Conservation (phyloP, 2,113 vertebrate genomes). For the Calidris pygmaea region DNA sequence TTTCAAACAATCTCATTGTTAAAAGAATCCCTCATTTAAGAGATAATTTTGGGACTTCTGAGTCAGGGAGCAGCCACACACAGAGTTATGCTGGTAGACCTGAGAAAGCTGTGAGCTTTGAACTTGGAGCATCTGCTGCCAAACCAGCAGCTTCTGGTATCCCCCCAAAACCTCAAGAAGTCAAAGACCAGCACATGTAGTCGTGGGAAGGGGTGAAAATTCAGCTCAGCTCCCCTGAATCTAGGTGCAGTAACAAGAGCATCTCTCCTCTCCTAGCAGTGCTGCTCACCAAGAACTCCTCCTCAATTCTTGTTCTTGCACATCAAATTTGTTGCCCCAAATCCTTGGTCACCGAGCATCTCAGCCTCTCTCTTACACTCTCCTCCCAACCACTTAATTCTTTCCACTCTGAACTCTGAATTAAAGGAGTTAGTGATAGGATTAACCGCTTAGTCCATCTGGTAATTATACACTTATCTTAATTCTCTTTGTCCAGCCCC, state of each 20-base stretch:
- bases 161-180: not conserved
- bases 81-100: not conserved
- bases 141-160: not conserved
- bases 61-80: not conserved
- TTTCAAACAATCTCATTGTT: not conserved
- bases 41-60: not conserved
- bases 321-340: not conserved
- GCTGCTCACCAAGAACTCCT: not conserved
- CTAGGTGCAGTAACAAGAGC: not conserved
- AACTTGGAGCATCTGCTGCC: not conserved
- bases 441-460: slow-evolving; percentile 6
- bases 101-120: not conserved
- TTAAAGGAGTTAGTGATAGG: not conserved
- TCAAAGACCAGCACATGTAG: not conserved
- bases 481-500: slow-evolving; percentile 38
- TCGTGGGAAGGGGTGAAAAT: not conserved
- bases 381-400: slow-evolving; percentile 12
- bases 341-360: not conserved
- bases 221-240: not conserved
- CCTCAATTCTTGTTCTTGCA: too few species aligned
- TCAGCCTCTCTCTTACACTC: not conserved
- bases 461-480: slow-evolving; percentile 42
- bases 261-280: not conserved
- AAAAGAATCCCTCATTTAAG: too few species aligned
- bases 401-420: not conserved